Base-by-base conservation (phyloP, 2,797 vertebrate genomes). In the Diplodus sargus region DNA sequence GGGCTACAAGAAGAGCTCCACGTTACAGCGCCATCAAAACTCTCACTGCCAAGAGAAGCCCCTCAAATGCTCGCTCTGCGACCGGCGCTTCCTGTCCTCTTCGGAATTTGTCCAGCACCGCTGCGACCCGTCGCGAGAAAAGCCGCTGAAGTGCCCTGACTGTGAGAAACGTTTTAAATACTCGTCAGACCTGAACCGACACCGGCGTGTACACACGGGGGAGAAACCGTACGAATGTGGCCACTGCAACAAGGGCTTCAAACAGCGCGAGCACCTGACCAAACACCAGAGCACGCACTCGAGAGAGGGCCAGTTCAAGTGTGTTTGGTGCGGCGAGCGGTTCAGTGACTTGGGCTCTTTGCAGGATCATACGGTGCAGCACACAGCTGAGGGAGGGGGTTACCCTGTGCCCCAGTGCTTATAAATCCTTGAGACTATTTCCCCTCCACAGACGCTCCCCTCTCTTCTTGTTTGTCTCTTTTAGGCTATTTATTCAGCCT, bases 131-230 rank as follows among this genome's bases (percentile, higher is more conserved):
- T 96, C 96, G 6, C 95, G 97, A 0, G 98, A 99, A 88, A 99
- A 98, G 90, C 98, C 98, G 0, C 95, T 99, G 48, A 98, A 98
- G 92, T 99, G 98, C 91, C 95, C 97, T 0, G 97, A 99, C 89
- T 99, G 98, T 13, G 98, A 99, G 84, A 98, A 98, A 87, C 97
- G 98, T 51, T 99, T 99, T 91, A 99, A 99, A 87, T 99, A 99
- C 34, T 95, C 97, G 0, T 99, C 98, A 0, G 98, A 99, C 95
- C 93, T 99, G 93, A 97, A 98, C 93, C 95, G 98, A 16, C 98
- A 99, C 91, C 92, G 96, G 67, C 96, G 98, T 0, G 97, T 98
- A 17, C 98, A 99, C 92, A 98, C 98, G 0, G 97, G 97, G 0
- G 98, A 99, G 93, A 99, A 99, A 85, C 98, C 98, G 16, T 99